Percentiles rank a stretch among this genome's conserved stretches.
Evolutionary conservation across 2,113 vertebrate genomes (phyloP).

Genomic region (Phylloscopus trochilus): DNA sequence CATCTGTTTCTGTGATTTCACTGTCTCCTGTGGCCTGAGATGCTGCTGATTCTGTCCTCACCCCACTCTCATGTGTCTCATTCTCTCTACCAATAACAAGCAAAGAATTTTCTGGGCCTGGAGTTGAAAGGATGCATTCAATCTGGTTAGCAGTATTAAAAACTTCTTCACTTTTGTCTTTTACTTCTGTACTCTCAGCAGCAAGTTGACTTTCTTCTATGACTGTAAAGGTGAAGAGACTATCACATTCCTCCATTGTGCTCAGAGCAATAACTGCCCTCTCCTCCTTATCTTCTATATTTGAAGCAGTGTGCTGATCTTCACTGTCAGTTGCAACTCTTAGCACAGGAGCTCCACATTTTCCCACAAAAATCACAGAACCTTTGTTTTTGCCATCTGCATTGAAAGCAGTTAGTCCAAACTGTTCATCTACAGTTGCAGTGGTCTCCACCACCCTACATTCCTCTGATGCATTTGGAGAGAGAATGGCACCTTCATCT

Average conservation of each 20-base stretch:
- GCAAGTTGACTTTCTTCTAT: conserved; percentile 9
- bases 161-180: background rate
- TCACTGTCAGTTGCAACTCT: conserved; percentile 3
- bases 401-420: background rate
- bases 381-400: background rate
- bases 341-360: conserved; percentile 27
- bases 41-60: background rate
- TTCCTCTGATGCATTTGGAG: conserved; percentile 60
- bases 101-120: background rate
- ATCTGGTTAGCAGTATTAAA: background rate
- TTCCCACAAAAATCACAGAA: background rate
- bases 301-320: background rate
- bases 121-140: background rate
- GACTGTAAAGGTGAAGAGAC: background rate
- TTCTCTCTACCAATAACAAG: background rate
- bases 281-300: background rate
- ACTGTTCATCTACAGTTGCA: background rate
- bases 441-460: background rate
- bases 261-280: background rate
- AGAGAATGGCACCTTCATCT: conserved; percentile 35
- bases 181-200: background rate
- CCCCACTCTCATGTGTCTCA: background rate
- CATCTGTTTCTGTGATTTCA: background rate
- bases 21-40: background rate
- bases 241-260: conserved; percentile 1